A percentile compares a stretch with the other conserved stretches of the same genome.
Conservation (phyloP, 1,140 invertebrate species). For the Wasmannia auropunctata region DNA sequence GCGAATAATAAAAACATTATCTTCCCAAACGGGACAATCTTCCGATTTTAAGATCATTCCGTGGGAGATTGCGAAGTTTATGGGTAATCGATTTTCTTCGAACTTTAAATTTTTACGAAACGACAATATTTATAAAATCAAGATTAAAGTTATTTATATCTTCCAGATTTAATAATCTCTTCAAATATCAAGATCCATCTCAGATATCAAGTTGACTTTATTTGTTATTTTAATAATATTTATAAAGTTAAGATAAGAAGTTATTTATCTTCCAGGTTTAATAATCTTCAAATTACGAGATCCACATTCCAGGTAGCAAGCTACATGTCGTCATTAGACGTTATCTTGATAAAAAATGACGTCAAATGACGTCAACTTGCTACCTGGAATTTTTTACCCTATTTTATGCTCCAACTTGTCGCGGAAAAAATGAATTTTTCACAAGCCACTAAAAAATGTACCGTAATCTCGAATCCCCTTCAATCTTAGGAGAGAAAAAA, state of each 20-base stretch:
- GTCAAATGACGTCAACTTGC: no score
- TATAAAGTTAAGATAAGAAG: no score
- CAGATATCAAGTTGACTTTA: no score
- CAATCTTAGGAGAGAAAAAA: neutral
- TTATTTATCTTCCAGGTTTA: no score
- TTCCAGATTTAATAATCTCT: neutral
- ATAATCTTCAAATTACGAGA: no score
- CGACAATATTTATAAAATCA: neutral
- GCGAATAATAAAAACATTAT: neutral
- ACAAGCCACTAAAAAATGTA: neutral
- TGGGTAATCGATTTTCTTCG: neutral
- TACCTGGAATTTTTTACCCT: neutral
- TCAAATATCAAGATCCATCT: neutral
- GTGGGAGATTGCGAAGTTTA: neutral
- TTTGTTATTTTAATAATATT: no score
- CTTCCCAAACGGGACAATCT: neutral
- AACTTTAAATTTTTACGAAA: neutral
- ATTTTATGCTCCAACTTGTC: neutral
- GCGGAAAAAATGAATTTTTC: neutral
- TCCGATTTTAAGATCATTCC: neutral
- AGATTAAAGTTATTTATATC: neutral
- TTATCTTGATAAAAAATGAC: no score
- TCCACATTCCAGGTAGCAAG: no score
- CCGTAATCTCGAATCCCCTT: neutral
- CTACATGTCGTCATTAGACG: no score